Conservation (phyloP, 2,888 invertebrate species). For the Cryptophagus acutangulus region DNA sequence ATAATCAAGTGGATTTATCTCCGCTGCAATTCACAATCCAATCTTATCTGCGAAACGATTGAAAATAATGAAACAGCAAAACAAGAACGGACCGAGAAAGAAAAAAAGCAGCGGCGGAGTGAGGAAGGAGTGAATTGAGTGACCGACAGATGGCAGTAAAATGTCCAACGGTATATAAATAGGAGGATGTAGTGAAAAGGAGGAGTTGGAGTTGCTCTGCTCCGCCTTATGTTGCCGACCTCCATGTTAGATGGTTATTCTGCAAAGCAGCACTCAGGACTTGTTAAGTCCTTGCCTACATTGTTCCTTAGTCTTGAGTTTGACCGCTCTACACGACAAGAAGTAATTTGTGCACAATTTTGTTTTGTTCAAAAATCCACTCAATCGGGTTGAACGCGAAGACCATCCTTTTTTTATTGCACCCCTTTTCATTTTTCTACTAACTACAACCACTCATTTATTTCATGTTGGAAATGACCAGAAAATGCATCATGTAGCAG, state of each 20-base stretch:
- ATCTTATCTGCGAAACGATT: slow-evolving; percentile 42
- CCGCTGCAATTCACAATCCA: slow-evolving; percentile 34
- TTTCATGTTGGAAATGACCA: no score
- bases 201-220: slow-evolving; percentile 6
- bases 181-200: slow-evolving; percentile 35
- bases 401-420: no score
- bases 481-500: no score
- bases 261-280: slow-evolving; percentile 34
- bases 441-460: no score
- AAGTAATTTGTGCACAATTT: slow-evolving; percentile 35
- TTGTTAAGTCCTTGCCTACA: slow-evolving; percentile 41
- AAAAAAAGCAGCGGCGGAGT: slow-evolving; percentile 28
- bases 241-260: slow-evolving; percentile 47
- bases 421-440: no score
- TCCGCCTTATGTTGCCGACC: slow-evolving; percentile 35
- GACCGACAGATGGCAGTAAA: slow-evolving; percentile 44
- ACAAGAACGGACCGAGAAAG: slow-evolving; percentile 43
- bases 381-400: no score
- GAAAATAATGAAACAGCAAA: slow-evolving; percentile 44
- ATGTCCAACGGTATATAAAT: slow-evolving; percentile 31
- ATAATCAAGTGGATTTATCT: slow-evolving; percentile 36
- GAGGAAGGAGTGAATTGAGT: slow-evolving; percentile 25
- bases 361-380: slow-evolving; percentile 21
- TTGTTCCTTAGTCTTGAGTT: slow-evolving; percentile 32
- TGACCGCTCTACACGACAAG: slow-evolving; percentile 29